Evolutionary conservation across 2,113 vertebrate species (phyloP), one percentile per base, ranked within the genome.

Genomic region (Erpornis zantholeuca): DNA sequence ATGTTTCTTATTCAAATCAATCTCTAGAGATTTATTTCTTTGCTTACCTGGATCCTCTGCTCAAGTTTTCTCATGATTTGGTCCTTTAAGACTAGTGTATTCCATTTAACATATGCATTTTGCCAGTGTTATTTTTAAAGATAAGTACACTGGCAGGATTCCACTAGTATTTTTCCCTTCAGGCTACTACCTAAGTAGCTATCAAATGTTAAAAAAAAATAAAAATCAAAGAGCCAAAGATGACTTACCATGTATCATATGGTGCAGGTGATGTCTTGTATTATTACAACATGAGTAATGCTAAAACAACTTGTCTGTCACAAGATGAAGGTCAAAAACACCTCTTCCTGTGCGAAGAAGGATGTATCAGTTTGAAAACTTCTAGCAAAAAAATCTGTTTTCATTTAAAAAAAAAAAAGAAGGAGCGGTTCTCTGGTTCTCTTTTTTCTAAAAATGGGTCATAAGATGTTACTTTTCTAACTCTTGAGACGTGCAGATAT

Each of bases 361-460:
- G 91, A 90, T 94, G 92, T 86, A 73, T 42, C 66, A 35, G 42
- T 69, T 70, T 83, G 72, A 92, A 94, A 86, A 78, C 44, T 63
- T 92, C 35, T 52, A 92, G 76, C 92, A 88, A 94, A 86, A 42
- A 76, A 31, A 70, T 40, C 29, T 90, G 76, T 80, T 93, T 49
- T 83, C 38, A 44, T 70, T 83, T 22, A 1, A 57, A 87, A 87
- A 89, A 86, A 86, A 91, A 78, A 69, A 53, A 22, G 57, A 85
- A 82, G 82, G 57, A 90, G 23, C 40, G 27, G 52, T 92, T 95
- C 86, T 96, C 90, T 76, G 40, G 40, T 90, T 90, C 88, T 83
- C 88, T 56, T 90, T 96, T 97, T 96, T 94, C 94, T 96, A 96
- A 90, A 97, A 96, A 97, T 86, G 56, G 82, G 31, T 75, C n/a